Percentiles rank a stretch among this genome's conserved stretches.
Conservation (phyloP, 2,113 vertebrate species). For the Nerophis lumbriciformis region DNA sequence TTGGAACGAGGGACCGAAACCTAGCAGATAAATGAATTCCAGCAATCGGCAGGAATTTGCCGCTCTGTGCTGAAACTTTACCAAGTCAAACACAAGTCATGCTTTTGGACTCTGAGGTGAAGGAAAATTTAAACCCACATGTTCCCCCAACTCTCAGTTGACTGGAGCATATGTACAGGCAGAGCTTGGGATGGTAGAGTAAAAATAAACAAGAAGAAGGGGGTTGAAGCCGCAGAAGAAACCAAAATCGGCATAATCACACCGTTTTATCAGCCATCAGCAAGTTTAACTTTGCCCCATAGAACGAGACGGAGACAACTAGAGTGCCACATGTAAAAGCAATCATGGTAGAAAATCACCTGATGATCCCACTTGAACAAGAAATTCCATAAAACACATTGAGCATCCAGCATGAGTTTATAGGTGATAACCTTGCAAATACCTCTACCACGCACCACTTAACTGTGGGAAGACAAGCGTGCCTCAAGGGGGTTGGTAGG, state of each 20-base stretch:
- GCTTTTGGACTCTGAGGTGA: constrained; percentile 51
- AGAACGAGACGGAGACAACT: constrained; percentile 31
- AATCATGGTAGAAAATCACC: background rate
- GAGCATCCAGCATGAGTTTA: constrained; percentile 18
- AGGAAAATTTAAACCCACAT: constrained; percentile 64
- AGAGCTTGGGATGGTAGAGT: constrained; percentile 43
- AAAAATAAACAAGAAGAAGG: constrained; percentile 50
- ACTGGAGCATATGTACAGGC: constrained; percentile 3
- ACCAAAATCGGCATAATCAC: constrained; percentile 61
- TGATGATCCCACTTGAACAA: background rate
- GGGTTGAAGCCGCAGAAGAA: constrained; percentile 36
- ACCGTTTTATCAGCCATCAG: constrained; percentile 59
- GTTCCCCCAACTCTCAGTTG: constrained; percentile 46
- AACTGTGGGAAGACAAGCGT: constrained; percentile 53
- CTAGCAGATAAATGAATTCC: constrained; percentile 60
- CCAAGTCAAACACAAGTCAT: constrained; percentile 70
- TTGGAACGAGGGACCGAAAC: constrained; percentile 46
- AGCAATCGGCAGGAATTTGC: constrained; percentile 60
- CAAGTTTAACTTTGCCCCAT: constrained; percentile 56
- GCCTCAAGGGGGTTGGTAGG: constrained; percentile 49
- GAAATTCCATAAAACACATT: background rate
- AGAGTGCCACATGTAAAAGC: constrained; percentile 11
- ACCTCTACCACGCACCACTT: constrained; percentile 52
- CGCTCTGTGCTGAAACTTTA: constrained; percentile 53
- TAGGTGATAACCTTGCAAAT: constrained; percentile 37